These are phyloP conservation scores for Myrmecophaga tridactyla DNA, from an alignment of 2,113 vertebrate species.

Conservation along the genomic window DNA sequence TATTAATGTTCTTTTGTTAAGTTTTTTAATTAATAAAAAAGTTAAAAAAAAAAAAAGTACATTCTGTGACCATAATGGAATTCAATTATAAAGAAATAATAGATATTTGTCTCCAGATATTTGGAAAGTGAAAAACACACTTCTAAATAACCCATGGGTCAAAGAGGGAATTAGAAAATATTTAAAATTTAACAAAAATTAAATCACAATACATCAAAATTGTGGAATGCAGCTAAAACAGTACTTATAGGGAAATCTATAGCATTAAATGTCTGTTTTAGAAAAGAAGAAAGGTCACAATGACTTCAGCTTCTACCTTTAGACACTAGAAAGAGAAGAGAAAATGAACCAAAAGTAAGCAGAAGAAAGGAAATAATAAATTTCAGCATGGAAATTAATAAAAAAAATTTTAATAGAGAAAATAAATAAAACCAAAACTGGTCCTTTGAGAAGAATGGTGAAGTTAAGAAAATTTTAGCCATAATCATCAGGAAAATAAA, in stretches of 20 bases:
- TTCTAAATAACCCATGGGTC: background rate
- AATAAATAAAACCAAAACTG: background rate
- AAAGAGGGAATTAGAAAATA: background rate
- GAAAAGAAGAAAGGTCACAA: background rate
- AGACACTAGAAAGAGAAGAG: slow-evolving; percentile 11
- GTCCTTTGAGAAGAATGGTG: background rate
- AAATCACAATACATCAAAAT: background rate
- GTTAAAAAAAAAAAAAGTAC: too few species aligned
- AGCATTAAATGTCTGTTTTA: background rate
- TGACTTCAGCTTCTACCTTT: background rate
- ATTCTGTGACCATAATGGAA: background rate
- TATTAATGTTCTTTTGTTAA: too few species aligned
- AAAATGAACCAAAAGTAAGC: background rate
- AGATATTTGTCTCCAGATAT: background rate
- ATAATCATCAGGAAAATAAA: slow-evolving; percentile 10
- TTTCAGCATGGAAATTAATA: background rate
- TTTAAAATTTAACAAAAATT: background rate
- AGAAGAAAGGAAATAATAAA: background rate
- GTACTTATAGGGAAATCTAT: background rate
- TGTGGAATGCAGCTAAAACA: background rate
- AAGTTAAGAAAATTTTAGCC: background rate
- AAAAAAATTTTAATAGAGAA: background rate
- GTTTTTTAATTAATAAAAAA: too few species aligned
- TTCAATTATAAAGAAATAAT: background rate
- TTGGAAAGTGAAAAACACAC: background rate